Evolutionary conservation across 2,888 invertebrate genomes (phyloP).

Genomic region (Cenopis cana): DNA sequence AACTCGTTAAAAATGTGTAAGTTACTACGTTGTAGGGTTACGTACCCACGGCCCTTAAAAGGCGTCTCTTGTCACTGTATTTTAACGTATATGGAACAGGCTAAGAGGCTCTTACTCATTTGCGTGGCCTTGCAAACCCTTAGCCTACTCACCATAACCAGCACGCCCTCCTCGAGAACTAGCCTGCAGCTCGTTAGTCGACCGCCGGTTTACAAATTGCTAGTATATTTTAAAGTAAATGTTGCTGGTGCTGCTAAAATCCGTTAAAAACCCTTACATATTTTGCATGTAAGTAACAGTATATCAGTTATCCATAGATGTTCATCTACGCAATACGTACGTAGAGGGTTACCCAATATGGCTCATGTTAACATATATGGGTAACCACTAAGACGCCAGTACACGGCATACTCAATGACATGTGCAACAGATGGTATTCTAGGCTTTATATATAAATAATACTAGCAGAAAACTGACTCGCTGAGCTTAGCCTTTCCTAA

Average conservation of each 20-base stretch:
- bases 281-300: background rate
- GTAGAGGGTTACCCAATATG: slow-evolving; percentile 11
- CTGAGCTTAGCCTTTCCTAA: background rate
- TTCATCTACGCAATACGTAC: background rate
- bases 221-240: slow-evolving; percentile 31
- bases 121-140: slow-evolving; percentile 48
- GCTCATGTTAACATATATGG: slow-evolving; percentile 45
- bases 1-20: slow-evolving; percentile 62
- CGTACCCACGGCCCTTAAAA: slow-evolving; percentile 31
- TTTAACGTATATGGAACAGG: slow-evolving; percentile 62
- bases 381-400: slow-evolving; percentile 41
- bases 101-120: slow-evolving; percentile 58
- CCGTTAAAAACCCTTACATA: no score
- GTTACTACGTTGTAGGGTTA: background rate
- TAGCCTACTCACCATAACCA: slow-evolving; percentile 52
- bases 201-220: slow-evolving; percentile 36
- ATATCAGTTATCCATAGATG: no score
- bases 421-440: slow-evolving; percentile 51
- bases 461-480: background rate
- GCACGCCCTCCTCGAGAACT: slow-evolving; percentile 48
- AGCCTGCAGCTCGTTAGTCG: slow-evolving; percentile 39
- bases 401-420: slow-evolving; percentile 47
- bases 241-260: background rate
- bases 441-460: background rate
- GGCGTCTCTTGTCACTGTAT: slow-evolving; percentile 52